Base-by-base conservation (phyloP, 2,888 invertebrate species). In the Herminia tarsipennalis region DNA sequence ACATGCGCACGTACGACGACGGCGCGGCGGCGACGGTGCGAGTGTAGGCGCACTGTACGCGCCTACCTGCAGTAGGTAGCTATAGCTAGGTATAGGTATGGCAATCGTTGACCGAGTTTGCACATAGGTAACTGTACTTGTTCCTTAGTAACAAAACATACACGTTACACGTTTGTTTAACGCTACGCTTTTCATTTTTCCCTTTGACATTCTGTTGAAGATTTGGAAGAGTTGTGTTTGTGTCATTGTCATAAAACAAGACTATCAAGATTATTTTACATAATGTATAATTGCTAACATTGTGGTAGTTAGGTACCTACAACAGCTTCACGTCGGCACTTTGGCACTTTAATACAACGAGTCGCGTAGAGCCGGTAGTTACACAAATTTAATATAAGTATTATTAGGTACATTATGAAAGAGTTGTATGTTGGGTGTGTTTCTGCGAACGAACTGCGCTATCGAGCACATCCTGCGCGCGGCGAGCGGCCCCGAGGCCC, bases 401-500 rank as follows among this genome's bases (percentile, higher is more conserved):
- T 34, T 29, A 40, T 34, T 27, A 14, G 5, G 20, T 18, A 18
- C 3, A 20, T 27, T 40, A 51, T 36, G 35, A 51, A 32, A 43
- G 43, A 58, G 59, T 54, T 52, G 49, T 48, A 42, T 51, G 46
- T 56, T 58, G 61, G 70, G 17, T 21, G 20, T 18, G 21, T 67
- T 81, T 81, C 82, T 70, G 76, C 80, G 80, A 80, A 79, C 56
- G 66, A 66, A 69, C 68, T 49, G 62, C 52, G 62, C 59, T 56
- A 60, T 51, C 49, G 51, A 52, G 50, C 64, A 60, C 53, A 56
- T 59, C 61, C 56, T 63, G 54, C 41, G 44, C 27, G 18, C 17
- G 22, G 30, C 52, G 49, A 50, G 47, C 48, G 55, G 34, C 30
- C 25, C 24, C 22, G 36, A 52, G 57, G 56, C 57, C 35, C 25